A percentile compares a stretch with the other conserved stretches of the same genome.
Evolutionary conservation across 2,797 vertebrate genomes (phyloP).

Genomic region (Capromys pilorides): DNA sequence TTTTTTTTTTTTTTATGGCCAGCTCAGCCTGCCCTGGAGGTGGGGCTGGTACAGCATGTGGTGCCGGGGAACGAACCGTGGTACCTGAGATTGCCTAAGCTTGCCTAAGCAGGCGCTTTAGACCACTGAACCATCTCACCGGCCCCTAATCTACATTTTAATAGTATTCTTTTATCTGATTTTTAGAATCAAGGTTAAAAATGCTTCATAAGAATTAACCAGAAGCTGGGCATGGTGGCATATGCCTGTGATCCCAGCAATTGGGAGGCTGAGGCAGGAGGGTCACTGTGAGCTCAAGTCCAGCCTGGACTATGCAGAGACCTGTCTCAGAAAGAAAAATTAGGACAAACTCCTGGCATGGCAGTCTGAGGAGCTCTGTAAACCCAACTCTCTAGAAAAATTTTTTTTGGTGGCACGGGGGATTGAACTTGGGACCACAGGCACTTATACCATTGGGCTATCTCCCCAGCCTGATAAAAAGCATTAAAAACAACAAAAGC

Average conservation of each 20-base stretch:
- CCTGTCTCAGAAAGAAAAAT: not conserved
- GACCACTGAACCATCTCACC: too few species aligned
- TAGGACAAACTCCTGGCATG: not conserved
- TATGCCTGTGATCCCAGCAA: not conserved
- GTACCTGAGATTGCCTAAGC: too few species aligned
- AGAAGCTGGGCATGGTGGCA: not conserved
- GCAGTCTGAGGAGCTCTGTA: not conserved
- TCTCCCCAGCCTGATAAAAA: not conserved
- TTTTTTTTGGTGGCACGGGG: too few species aligned
- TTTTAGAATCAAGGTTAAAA: slow-evolving; percentile 51
- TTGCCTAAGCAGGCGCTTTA: too few species aligned
- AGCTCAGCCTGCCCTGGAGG: too few species aligned
- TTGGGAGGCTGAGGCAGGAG: not conserved
- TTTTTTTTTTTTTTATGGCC: too few species aligned
- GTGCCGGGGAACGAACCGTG: too few species aligned
- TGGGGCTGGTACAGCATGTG: too few species aligned
- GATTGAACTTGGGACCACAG: too few species aligned
- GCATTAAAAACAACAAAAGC: not conserved
- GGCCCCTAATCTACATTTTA: not conserved
- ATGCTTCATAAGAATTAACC: not conserved
- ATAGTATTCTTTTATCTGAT: not conserved
- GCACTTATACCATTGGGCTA: too few species aligned
- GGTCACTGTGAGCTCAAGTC: not conserved
- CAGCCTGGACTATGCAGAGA: not conserved
- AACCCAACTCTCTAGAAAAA: not conserved